Percentiles rank a stretch among this genome's conserved stretches.
Evolutionary conservation across 2,888 invertebrate genomes (phyloP).

Genomic region (Aphrophora alni): DNA sequence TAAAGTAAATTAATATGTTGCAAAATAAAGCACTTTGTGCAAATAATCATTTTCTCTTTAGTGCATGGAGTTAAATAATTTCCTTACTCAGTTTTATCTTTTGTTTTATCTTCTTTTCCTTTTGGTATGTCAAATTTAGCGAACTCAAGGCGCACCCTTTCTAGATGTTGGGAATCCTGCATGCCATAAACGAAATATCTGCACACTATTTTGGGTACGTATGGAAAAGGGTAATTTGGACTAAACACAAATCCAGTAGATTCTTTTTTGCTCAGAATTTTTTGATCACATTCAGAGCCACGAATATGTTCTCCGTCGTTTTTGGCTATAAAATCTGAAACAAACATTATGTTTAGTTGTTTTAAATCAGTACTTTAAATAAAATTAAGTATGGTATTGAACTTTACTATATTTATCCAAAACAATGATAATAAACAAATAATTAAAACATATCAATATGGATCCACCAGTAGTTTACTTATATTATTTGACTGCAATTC

Average conservation of each 20-base stretch:
- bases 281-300: constrained; percentile 98
- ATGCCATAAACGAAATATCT: constrained; percentile 98
- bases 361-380: too few relatives aligned
- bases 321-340: constrained; percentile 86
- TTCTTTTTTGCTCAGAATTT: constrained; percentile 92
- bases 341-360: not conserved
- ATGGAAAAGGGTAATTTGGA: constrained; percentile 95
- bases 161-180: constrained; percentile 95
- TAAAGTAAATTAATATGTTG: too few relatives aligned
- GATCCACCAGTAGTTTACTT: too few relatives aligned
- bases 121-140: constrained; percentile 89
- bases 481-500: too few relatives aligned
- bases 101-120: constrained; percentile 65
- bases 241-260: constrained; percentile 92
- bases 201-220: constrained; percentile 95
- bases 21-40: too few relatives aligned
- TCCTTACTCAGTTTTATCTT: constrained; percentile 70
- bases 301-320: constrained; percentile 94
- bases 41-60: too few relatives aligned
- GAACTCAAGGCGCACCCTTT: constrained; percentile 90
- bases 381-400: too few relatives aligned
- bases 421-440: too few relatives aligned
- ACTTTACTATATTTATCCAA: too few relatives aligned
- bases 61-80: too few relatives aligned
- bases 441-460: too few relatives aligned